A percentile compares a stretch with the other conserved stretches of the same genome.
Evolutionary conservation across 2,113 vertebrate species (phyloP).

Genomic region (Dryoscopus gambensis): DNA sequence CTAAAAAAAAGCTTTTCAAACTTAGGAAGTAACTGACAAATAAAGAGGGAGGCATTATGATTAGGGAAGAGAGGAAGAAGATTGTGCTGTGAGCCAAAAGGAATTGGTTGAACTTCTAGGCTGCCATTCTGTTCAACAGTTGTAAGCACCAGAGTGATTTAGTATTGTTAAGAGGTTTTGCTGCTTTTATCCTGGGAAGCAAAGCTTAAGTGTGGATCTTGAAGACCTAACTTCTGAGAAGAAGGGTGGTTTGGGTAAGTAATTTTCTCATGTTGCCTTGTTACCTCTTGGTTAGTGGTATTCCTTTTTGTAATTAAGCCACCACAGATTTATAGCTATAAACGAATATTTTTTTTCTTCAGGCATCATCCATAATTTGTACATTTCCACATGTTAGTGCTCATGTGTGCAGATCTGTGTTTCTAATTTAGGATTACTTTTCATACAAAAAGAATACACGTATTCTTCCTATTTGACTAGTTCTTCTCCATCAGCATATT

Average conservation of each 20-base stretch:
- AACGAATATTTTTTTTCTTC: neutral
- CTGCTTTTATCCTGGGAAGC: constrained; percentile 17
- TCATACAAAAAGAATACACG: neutral
- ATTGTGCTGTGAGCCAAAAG: neutral
- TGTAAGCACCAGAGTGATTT: constrained; percentile 6
- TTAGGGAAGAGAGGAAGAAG: neutral
- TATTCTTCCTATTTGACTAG: neutral
- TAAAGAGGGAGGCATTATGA: neutral
- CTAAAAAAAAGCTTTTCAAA: neutral
- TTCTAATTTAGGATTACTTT: neutral
- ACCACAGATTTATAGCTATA: neutral
- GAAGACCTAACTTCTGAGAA: neutral
- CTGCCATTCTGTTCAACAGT: neutral
- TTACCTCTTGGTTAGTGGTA: neutral
- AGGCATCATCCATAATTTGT: neutral
- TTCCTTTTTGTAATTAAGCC: neutral
- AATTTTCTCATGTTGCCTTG: neutral
- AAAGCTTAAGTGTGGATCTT: constrained; percentile 15
- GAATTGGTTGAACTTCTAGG: constrained; percentile 1
- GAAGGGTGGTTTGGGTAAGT: neutral
- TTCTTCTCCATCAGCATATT: neutral
- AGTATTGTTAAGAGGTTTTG: constrained; percentile 11
- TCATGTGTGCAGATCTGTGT: neutral
- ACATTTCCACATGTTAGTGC: neutral
- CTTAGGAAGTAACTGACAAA: neutral